Conservation (phyloP, 2,797 vertebrate species). For the Salarias fasciatus region DNA sequence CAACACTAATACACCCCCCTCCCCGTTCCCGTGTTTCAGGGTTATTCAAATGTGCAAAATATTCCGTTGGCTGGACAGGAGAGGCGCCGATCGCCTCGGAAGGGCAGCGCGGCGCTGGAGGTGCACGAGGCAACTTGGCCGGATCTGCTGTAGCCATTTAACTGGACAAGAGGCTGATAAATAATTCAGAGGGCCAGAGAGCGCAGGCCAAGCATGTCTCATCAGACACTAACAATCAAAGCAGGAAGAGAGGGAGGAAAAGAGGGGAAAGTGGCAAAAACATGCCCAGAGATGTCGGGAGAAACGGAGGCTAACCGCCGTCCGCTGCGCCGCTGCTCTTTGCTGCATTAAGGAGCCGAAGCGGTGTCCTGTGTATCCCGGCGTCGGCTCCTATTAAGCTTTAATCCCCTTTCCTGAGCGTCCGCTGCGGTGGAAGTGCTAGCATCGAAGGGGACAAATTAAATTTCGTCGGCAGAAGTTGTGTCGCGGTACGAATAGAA, state of each 20-base stretch:
- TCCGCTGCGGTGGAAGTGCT: constrained; percentile 53
- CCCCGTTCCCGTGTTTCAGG: constrained; percentile 9
- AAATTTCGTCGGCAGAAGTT: constrained; percentile 44
- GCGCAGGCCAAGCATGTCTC: constrained; percentile 68
- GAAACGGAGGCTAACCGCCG: constrained; percentile 58
- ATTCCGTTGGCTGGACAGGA: constrained; percentile 58
- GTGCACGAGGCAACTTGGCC: constrained; percentile 27
- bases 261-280: constrained; percentile 42
- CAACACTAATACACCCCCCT: constrained; percentile 6
- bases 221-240: constrained; percentile 73
- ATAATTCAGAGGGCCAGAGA: constrained; percentile 77
- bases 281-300: constrained; percentile 47
- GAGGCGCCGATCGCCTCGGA: constrained; percentile 53
- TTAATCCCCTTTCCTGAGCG: constrained; percentile 51
- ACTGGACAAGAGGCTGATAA: constrained; percentile 79
- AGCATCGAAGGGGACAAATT: constrained; percentile 35
- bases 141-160: constrained; percentile 73
- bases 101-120: constrained; percentile 49
- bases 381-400: constrained; percentile 55
- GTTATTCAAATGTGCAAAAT: constrained; percentile 52
- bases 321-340: constrained; percentile 35
- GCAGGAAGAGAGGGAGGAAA: constrained; percentile 20
- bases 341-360: constrained; percentile 38
- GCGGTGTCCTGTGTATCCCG: constrained; percentile 47
- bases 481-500: constrained; percentile 7